Evolutionary conservation across 1,140 invertebrate species (phyloP), one percentile per base, ranked within the genome.

Genomic region (Trichoplusia ni): DNA sequence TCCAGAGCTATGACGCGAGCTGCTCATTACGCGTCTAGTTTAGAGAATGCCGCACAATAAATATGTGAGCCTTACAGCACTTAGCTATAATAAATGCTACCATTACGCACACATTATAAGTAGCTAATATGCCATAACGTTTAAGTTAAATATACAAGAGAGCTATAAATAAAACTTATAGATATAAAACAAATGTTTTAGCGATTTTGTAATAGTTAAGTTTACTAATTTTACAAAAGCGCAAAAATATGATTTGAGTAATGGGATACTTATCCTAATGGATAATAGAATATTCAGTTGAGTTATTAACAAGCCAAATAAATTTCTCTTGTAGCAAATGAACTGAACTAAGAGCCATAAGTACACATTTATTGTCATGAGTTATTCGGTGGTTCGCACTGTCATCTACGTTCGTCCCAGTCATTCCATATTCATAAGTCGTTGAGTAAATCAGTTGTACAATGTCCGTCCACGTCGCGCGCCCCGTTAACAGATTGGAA

Each of bases 371-470:
- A 56, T 40, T 38, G 33, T 38, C 35, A 40, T 56, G 21, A 59
- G 54, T 42, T 59, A 44, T 29, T 44, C 54, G 38, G 25, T 40
- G 38, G 37, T 44, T 59, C 23, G 35, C 51, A 27, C 51, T 40
- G 51, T 54, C 51, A 40, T 54, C 51, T 23, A 42, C 23, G 37
- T 44, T 44, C 54, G 25, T 59, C 23, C 54, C 40, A 44, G 40
- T 59, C 54, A 44, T 59, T 59, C 37, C 54, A 59, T 59, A 59
- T 59, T 59, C 54, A 59, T 59, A 59, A 59, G 54, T 29, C 40
- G 54, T 59, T 44, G 54, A 59, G 54, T 59, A 59, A 59, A 44
- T 59, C 54, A 44, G 37, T 38, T 44, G 23, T 44, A 44, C 54
- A 59, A 42, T 59, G 51, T 59, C 54, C 23, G 54, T 59, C 54